Conservation (phyloP, 2,797 vertebrate species). For the Trichosurus vulpecula region DNA sequence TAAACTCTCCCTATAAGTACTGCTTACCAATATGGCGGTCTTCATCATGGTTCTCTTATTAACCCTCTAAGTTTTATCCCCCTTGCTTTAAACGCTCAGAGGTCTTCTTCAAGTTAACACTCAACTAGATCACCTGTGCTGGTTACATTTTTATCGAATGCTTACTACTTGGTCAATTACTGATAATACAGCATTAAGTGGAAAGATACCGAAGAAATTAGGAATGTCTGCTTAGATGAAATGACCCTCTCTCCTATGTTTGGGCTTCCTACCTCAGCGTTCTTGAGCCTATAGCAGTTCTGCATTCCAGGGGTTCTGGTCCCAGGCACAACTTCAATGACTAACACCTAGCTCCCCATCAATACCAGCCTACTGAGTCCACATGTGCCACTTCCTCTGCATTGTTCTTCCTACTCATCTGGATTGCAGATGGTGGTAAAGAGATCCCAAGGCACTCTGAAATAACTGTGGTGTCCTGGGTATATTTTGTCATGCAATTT, state of each 20-base stretch:
- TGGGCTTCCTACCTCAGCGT: background rate
- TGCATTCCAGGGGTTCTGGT: background rate
- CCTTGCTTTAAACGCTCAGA: background rate
- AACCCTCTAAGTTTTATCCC: conserved; percentile 21
- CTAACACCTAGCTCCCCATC: background rate
- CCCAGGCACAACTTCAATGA: background rate
- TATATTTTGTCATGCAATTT: conserved; percentile 48
- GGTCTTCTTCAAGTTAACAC: conserved; percentile 9
- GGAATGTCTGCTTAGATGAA: background rate
- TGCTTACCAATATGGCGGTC: background rate
- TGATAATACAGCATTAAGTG: conserved; percentile 1
- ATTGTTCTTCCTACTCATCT: conserved; percentile 66
- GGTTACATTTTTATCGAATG: background rate
- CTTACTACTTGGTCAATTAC: background rate
- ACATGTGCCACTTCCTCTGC: conserved; percentile 41
- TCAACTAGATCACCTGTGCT: background rate
- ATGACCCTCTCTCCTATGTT: background rate
- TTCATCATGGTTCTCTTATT: background rate
- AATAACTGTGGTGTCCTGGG: conserved; percentile 42
- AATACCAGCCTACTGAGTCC: conserved; percentile 36
- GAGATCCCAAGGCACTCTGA: conserved; percentile 32
- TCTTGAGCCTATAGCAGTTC: background rate
- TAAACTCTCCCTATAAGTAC: conserved; percentile 15
- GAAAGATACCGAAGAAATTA: background rate
- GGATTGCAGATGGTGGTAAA: conserved; percentile 64